Conservation (phyloP, 92 coral and sea anemone species). For the Epizoanthus scotinus region DNA sequence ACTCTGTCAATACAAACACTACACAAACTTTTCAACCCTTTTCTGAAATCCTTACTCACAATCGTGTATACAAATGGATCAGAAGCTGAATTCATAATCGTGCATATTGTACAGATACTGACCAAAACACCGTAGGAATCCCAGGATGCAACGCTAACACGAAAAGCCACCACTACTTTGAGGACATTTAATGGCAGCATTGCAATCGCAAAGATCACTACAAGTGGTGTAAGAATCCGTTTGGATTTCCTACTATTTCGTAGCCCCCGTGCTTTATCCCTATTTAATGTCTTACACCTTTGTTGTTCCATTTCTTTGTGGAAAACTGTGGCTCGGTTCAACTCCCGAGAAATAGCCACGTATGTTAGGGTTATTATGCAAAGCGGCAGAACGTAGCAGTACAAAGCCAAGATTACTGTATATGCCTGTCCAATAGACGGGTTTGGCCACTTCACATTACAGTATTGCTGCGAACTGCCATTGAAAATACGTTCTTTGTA, state of each 20-base stretch:
- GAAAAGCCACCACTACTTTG: conserved; percentile 23
- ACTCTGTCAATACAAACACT: background rate
- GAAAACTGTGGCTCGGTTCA: conserved; percentile 12
- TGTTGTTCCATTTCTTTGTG: conserved; percentile 27
- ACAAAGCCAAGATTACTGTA: background rate
- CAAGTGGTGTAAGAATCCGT: conserved; percentile 30
- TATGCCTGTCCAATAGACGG: background rate
- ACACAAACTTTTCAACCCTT: conserved; percentile 19
- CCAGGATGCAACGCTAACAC: background rate
- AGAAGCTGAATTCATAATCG: conserved; percentile 32
- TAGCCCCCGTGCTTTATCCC: conserved; percentile 9
- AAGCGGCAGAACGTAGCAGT: conserved; percentile 16
- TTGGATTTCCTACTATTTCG: conserved; percentile 33
- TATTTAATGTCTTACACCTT: background rate
- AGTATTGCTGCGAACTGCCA: background rate
- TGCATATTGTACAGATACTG: conserved; percentile 23
- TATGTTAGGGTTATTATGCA: conserved; percentile 21
- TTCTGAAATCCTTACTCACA: conserved; percentile 27
- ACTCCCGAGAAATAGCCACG: conserved; percentile 34
- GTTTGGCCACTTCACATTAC: background rate
- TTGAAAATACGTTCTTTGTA: background rate
- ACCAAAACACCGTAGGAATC: conserved; percentile 4
- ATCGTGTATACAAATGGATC: conserved; percentile 36
- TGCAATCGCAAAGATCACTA: conserved; percentile 30
- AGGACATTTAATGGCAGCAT: conserved; percentile 20